phyloP scores from a whole-genome alignment of 2,888 invertebrate species.

The Zygaena filipendulae region DNA sequence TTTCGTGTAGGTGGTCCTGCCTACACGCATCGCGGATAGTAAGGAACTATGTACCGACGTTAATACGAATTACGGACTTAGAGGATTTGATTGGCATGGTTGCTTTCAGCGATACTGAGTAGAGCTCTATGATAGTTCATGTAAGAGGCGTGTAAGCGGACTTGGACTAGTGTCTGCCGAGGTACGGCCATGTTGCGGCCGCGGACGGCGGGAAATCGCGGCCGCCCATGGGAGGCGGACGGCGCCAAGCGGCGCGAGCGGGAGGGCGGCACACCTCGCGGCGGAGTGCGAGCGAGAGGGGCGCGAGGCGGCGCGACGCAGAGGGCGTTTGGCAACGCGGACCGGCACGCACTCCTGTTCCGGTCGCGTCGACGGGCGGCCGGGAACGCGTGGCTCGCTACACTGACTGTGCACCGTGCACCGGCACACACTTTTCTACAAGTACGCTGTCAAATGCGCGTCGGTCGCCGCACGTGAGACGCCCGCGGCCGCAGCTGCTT shows the following conservation, averaged over 20 bases:
- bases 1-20: too few species aligned
- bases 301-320: conserved; percentile 67
- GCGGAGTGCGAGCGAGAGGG: conserved; percentile 38
- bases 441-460: conserved; percentile 60
- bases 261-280: conserved; percentile 31
- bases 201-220: conserved; percentile 61
- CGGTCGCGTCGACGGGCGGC: conserved; percentile 67
- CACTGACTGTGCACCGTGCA: conserved; percentile 48
- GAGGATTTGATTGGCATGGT: too few species aligned
- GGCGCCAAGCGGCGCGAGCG: conserved; percentile 39
- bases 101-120: too few species aligned
- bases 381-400: conserved; percentile 61
- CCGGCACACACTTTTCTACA: conserved; percentile 46
- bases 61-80: too few species aligned
- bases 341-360: conserved; percentile 63
- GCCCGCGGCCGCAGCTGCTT: conserved; percentile 54
- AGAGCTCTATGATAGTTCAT: too few species aligned
- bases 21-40: too few species aligned
- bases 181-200: conserved; percentile 61
- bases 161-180: too few species aligned
- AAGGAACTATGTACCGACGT: too few species aligned
- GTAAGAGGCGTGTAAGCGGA: too few species aligned
- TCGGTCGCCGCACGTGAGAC: conserved; percentile 59
- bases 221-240: conserved; percentile 67
- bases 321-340: conserved; percentile 63